These are phyloP conservation scores for Sparus aurata DNA, from an alignment of 2,797 vertebrate species.

Conservation along the genomic window DNA sequence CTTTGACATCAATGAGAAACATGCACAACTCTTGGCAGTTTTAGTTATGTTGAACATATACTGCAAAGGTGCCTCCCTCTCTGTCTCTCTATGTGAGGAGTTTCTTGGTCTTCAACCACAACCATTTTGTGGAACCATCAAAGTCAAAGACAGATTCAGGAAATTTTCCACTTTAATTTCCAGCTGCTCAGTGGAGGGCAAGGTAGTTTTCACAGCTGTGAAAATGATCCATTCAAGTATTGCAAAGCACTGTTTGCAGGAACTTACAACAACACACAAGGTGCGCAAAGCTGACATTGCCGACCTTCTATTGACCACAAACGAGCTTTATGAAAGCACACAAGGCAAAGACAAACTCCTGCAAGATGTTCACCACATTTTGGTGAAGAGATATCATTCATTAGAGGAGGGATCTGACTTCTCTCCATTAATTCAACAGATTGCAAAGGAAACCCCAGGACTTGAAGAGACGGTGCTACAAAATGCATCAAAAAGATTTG, in stretches of 20 bases:
- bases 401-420: slow-evolving; percentile 55
- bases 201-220: slow-evolving; percentile 66
- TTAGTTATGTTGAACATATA: slow-evolving; percentile 76
- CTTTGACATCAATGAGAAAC: slow-evolving; percentile 71
- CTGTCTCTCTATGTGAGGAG: slow-evolving; percentile 79
- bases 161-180: slow-evolving; percentile 76
- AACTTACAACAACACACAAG: slow-evolving; percentile 64
- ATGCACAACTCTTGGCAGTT: slow-evolving; percentile 77
- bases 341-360: slow-evolving; percentile 74
- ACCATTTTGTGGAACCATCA: slow-evolving; percentile 56
- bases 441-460: slow-evolving; percentile 67
- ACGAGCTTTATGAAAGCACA: slow-evolving; percentile 66
- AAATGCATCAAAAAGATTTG: slow-evolving; percentile 74
- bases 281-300: slow-evolving; percentile 64
- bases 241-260: slow-evolving; percentile 73
- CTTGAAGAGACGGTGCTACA: slow-evolving; percentile 70
- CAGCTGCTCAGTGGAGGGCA: slow-evolving; percentile 43
- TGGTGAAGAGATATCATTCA: slow-evolving; percentile 70
- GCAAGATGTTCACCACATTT: slow-evolving; percentile 69
- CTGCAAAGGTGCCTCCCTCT: slow-evolving; percentile 65
- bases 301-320: slow-evolving; percentile 70
- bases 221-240: slow-evolving; percentile 75
- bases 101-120: slow-evolving; percentile 73
- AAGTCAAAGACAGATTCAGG: slow-evolving; percentile 71
- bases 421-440: slow-evolving; percentile 78